These are phyloP conservation scores for Numenius arquata DNA, from an alignment of 2,113 vertebrate species.

Conservation along the genomic window DNA sequence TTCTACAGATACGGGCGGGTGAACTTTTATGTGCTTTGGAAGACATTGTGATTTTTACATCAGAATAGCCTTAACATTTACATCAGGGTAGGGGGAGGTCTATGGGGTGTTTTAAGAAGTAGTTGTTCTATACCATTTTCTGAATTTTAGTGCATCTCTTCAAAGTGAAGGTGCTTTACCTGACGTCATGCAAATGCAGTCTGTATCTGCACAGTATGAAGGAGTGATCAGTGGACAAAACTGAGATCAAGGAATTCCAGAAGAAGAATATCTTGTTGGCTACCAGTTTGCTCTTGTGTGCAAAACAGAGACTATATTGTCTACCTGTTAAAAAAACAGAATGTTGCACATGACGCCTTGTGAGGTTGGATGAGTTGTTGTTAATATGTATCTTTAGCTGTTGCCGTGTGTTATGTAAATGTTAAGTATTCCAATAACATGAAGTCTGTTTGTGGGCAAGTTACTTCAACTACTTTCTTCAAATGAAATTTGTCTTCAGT, in stretches of 20 bases:
- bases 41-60: not conserved
- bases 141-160: not conserved
- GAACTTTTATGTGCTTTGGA: not conserved
- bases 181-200: not conserved
- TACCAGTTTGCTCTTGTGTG: not conserved
- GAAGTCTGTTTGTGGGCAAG: not conserved
- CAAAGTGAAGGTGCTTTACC: not conserved
- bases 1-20: not conserved
- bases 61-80: not conserved
- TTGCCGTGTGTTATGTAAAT: not conserved
- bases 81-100: not conserved
- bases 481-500: not conserved
- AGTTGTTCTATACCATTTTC: not conserved
- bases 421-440: not conserved
- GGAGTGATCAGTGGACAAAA: not conserved
- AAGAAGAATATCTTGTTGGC: not conserved
- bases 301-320: not conserved
- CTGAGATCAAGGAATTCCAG: not conserved
- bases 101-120: fast-evolving
- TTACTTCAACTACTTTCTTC: not conserved
- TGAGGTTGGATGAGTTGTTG: not conserved
- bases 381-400: not conserved
- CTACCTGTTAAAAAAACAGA: not conserved
- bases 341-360: not conserved
- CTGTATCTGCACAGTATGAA: not conserved